Evolutionary conservation across 2,113 vertebrate genomes (phyloP).

Genomic region (Pollimyrus isidori): DNA sequence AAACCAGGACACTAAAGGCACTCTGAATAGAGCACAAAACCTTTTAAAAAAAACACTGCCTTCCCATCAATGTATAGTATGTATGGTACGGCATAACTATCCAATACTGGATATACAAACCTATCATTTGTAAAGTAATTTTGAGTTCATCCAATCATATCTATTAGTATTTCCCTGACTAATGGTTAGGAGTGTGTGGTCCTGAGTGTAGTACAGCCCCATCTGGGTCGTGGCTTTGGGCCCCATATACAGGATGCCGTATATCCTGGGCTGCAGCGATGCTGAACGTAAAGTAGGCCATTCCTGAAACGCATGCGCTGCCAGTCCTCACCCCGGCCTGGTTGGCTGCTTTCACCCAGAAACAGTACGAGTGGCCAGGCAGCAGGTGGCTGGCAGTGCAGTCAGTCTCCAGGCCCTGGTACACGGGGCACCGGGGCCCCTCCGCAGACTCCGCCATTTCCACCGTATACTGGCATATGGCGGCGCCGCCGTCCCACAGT

Average conservation of each 20-base stretch:
- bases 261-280: not conserved
- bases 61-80: not conserved
- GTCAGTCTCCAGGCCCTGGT: slow-evolving; percentile 45
- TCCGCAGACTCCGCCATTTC: slow-evolving; percentile 49
- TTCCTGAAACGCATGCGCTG: not conserved
- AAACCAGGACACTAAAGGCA: slow-evolving; percentile 6
- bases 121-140: not conserved
- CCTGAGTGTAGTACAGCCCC: not conserved
- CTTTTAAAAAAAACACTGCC: not conserved
- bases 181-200: not conserved
- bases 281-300: not conserved
- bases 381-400: slow-evolving; percentile 49
- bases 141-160: not conserved
- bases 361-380: slow-evolving; percentile 55
- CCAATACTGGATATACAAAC: not conserved
- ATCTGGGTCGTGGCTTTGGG: not conserved
- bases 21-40: not conserved
- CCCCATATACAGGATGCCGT: not conserved
- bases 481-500: slow-evolving; percentile 46
- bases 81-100: not conserved
- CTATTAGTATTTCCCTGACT: not conserved
- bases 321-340: slow-evolving; percentile 48
- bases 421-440: slow-evolving; percentile 42
- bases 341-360: slow-evolving; percentile 60
- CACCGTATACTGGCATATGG: slow-evolving; percentile 45